phyloP scores from a whole-genome alignment of 2,797 vertebrate species.

The Eurystomus glaucurus region DNA sequence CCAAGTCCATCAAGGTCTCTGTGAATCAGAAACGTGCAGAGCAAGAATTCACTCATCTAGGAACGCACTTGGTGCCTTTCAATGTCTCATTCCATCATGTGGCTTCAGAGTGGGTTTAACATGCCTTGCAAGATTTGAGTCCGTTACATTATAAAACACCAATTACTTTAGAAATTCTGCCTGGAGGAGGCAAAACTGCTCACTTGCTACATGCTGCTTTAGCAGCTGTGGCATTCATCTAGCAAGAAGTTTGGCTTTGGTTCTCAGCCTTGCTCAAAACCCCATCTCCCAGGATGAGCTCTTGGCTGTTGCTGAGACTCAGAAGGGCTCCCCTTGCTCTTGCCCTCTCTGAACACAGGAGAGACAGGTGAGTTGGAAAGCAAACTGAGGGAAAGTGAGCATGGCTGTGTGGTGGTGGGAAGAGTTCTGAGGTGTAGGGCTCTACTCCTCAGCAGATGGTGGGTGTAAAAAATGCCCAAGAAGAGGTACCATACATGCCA shows the following conservation, averaged over 20 bases:
- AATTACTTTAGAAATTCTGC: neutral
- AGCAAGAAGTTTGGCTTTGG: neutral
- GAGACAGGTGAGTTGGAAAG: rapidly evolving
- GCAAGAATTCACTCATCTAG: neutral
- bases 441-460: neutral
- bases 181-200: neutral
- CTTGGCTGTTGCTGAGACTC: neutral
- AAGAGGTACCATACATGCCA: neutral
- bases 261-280: neutral
- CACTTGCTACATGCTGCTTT: neutral
- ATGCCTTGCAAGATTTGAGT: rapidly evolving
- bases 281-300: neutral
- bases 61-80: neutral
- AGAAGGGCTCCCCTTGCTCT: neutral
- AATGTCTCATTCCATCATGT: neutral
- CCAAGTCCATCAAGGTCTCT: neutral
- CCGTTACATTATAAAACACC: neutral
- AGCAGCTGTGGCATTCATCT: neutral
- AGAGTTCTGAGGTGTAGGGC: neutral
- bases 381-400: neutral
- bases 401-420: neutral
- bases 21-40: neutral
- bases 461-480: neutral
- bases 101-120: neutral
- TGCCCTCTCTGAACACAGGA: neutral